Conservation (phyloP, 2,888 invertebrate genomes). For the Tetanocera ferruginea region DNA sequence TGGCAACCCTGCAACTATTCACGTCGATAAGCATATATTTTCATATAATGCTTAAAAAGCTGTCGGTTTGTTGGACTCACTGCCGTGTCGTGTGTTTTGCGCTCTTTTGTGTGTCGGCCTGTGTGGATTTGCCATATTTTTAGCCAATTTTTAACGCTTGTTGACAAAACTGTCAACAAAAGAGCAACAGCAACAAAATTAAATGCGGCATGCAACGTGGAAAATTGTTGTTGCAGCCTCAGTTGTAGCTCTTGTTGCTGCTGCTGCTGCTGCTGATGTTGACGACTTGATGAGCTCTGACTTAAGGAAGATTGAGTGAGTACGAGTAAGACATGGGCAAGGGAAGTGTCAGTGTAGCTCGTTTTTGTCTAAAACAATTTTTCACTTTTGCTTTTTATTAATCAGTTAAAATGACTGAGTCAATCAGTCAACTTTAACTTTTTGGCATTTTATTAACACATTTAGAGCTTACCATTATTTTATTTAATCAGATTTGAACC, state of each 20-base stretch:
- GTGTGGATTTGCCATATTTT: slow-evolving; percentile 48
- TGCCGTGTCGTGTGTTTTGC: background rate
- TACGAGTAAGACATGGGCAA: too few species aligned
- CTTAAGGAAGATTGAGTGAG: too few species aligned
- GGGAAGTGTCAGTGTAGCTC: too few species aligned
- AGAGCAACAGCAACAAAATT: slow-evolving; percentile 55
- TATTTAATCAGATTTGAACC: too few species aligned
- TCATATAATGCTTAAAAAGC: background rate
- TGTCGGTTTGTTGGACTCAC: slow-evolving; percentile 21
- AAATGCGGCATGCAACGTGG: slow-evolving; percentile 7
- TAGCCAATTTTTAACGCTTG: slow-evolving; percentile 70
- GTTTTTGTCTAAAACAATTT: too few species aligned
- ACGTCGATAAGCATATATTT: background rate
- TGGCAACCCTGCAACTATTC: too few species aligned
- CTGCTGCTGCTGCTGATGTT: background rate
- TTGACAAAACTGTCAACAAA: slow-evolving; percentile 70
- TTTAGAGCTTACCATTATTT: too few species aligned
- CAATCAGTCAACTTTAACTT: too few species aligned
- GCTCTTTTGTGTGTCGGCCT: background rate
- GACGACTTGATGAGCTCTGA: too few species aligned
- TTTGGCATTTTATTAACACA: too few species aligned
- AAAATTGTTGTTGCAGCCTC: background rate
- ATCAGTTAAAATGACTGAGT: too few species aligned
- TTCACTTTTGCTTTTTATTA: too few species aligned
- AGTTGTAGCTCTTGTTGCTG: background rate